Evolutionary conservation across 92 coral and sea anemone genomes (phyloP), one percentile per base, ranked within the genome.

Genomic region (Palythoa heliodiscus): DNA sequence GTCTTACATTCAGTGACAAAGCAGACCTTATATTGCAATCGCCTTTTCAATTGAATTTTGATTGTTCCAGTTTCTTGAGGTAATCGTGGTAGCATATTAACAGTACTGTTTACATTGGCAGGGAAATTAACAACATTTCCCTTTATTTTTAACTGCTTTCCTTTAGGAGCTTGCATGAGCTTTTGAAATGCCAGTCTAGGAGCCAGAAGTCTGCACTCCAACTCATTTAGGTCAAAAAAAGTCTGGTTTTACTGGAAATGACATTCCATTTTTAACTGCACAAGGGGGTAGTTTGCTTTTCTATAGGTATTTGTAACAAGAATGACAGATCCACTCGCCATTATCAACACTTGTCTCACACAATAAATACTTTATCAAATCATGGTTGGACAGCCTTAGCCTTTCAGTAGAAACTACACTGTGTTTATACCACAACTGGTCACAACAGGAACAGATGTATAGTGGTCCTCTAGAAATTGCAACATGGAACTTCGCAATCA

Each of bases 121-220:
- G 73, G 16, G 15, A 69, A 47, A 69, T 69, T 69, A 12, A 69
- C 73, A 69, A 69, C 17, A 69, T 69, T 69, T 69, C 73, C 73
- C 15, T 69, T 9, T 69, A 69, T 69, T 29, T 69, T 69, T 0
- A 35, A 12, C 43, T 69, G 73, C 43, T 12, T 69, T 69, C 73
- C 73, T 12, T 12, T 69, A 9, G 73, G 73, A 69, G 73, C 73
- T 7, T 69, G 73, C 48, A 69, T 69, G 0, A 69, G 47, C 73
- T 69, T 69, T 69, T 69, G 73, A 12, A 69, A 69, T 0, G 73
- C 73, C 17, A 69, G 15, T 69, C 73, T 9, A 69, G 73, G 73
- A 69, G 73, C 73, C 73, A 69, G 73, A 9, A 69, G 17, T 69
- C 73, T 69, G 17, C 73, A 69, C 73, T 69, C 73, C 43, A 35